Evolutionary conservation across 2,797 vertebrate species (phyloP).

Genomic region (Okamejei kenojei): DNA sequence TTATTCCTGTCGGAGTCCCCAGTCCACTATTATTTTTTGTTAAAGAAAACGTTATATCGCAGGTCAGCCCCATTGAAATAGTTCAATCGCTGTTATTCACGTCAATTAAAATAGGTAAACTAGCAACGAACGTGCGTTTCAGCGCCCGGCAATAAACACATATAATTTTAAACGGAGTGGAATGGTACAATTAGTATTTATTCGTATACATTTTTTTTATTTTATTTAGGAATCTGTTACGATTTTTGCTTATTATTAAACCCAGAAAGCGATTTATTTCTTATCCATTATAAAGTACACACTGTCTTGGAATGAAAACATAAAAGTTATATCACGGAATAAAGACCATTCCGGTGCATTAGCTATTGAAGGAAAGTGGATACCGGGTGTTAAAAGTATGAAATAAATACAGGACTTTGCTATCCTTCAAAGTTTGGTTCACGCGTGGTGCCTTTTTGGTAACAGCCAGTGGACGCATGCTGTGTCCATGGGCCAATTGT

Average conservation of each 20-base stretch:
- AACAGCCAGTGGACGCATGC: not conserved
- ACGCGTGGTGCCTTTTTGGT: not conserved
- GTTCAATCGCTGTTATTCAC: slow-evolving; percentile 22
- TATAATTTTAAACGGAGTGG: slow-evolving; percentile 13
- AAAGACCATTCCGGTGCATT: slow-evolving; percentile 4
- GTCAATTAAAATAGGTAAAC: not conserved
- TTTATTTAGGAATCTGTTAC: not conserved
- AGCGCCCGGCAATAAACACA: not conserved
- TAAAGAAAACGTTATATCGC: not conserved
- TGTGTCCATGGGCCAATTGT: not conserved
- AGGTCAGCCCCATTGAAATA: slow-evolving; percentile 25
- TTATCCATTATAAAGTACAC: not conserved
- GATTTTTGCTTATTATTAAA: not conserved
- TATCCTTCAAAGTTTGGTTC: slow-evolving; percentile 13
- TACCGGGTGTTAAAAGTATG: not conserved
- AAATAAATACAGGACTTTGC: slow-evolving; percentile 16
- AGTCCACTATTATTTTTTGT: slow-evolving; percentile 14
- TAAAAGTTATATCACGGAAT: not conserved
- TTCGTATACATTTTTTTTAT: not conserved
- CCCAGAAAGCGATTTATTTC: not conserved
- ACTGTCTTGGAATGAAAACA: not conserved
- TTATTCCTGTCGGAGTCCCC: slow-evolving; percentile 18
- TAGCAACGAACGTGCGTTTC: not conserved
- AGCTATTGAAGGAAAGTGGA: not conserved
- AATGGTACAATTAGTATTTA: not conserved